Conservation (phyloP, 2,888 invertebrate genomes). For the Meghimatium bilineatum region DNA sequence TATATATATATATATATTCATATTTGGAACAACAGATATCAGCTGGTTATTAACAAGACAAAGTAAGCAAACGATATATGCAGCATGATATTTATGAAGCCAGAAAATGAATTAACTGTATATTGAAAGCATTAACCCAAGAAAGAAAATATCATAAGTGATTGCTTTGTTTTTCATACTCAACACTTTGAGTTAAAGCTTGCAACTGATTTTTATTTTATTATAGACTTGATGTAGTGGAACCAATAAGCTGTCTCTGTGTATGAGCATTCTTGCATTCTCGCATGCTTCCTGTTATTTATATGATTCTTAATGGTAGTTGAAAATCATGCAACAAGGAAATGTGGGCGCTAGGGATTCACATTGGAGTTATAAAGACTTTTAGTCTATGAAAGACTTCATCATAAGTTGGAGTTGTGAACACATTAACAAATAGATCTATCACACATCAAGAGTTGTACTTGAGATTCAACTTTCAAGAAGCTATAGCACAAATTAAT, state of each 20-base stretch:
- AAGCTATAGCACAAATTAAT: too few species aligned
- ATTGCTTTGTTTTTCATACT: not conserved
- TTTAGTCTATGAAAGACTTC: too few species aligned
- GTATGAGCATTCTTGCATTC: not conserved
- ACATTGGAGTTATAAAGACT: too few species aligned
- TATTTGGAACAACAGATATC: conserved; percentile 33
- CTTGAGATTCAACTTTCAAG: too few species aligned
- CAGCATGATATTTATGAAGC: conserved; percentile 5
- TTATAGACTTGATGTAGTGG: not conserved
- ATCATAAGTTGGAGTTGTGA: too few species aligned
- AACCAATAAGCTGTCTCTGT: not conserved
- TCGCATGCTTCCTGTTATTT: not conserved
- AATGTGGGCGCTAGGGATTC: too few species aligned
- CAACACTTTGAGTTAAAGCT: not conserved
- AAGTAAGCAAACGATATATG: conserved; percentile 13
- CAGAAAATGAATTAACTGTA: not conserved
- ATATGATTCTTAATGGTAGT: too few species aligned
- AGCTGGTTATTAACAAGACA: conserved; percentile 30
- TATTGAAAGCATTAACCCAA: not conserved
- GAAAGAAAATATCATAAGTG: not conserved
- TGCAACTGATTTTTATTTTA: not conserved
- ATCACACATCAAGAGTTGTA: too few species aligned
- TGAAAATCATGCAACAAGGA: too few species aligned
- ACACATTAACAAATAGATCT: too few species aligned
- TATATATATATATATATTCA: too few species aligned